phyloP scores from a whole-genome alignment of 1,140 invertebrate genomes.

The Scaptomyza hsui region DNA sequence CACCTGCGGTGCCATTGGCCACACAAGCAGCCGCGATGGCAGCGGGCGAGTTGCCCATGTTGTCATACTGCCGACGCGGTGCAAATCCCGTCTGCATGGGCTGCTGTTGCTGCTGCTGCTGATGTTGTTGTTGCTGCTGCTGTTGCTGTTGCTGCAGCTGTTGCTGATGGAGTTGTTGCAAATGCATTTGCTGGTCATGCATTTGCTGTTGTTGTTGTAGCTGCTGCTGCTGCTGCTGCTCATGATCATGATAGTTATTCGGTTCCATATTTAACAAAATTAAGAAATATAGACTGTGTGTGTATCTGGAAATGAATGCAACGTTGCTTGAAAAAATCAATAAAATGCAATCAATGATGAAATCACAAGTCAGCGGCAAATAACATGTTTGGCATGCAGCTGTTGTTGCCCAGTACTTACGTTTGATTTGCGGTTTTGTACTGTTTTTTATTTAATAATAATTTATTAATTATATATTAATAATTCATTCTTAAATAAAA shows the following conservation, averaged over 20 bases:
- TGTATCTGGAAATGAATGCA: slow-evolving; percentile 56
- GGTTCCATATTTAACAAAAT: slow-evolving; percentile 56
- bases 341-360: slow-evolving; percentile 63
- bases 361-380: background rate
- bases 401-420: slow-evolving; percentile 28
- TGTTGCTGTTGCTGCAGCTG: slow-evolving; percentile 31
- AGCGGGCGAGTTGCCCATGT: slow-evolving; percentile 34
- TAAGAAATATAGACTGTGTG: slow-evolving; percentile 37
- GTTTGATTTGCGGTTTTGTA: slow-evolving; percentile 65
- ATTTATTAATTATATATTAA: slow-evolving; percentile 80
- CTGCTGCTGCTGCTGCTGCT: slow-evolving; percentile 42
- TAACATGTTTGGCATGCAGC: background rate
- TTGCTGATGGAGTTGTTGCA: slow-evolving; percentile 47
- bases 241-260: slow-evolving; percentile 51
- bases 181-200: slow-evolving; percentile 36
- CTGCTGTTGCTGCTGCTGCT: slow-evolving; percentile 37
- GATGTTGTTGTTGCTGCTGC: slow-evolving; percentile 32
- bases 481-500: slow-evolving; percentile 84
- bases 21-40: slow-evolving; percentile 42
- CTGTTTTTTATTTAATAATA: slow-evolving; percentile 84
- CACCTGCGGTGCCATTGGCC: slow-evolving; percentile 52
- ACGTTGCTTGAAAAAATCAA: slow-evolving; percentile 63
- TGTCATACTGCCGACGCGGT: slow-evolving; percentile 76
- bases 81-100: slow-evolving; percentile 67
- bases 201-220: slow-evolving; percentile 34